These are phyloP conservation scores for Ciona savignyi DNA, from an alignment of 23 tunicate genomes.

Conservation along the genomic window DNA sequence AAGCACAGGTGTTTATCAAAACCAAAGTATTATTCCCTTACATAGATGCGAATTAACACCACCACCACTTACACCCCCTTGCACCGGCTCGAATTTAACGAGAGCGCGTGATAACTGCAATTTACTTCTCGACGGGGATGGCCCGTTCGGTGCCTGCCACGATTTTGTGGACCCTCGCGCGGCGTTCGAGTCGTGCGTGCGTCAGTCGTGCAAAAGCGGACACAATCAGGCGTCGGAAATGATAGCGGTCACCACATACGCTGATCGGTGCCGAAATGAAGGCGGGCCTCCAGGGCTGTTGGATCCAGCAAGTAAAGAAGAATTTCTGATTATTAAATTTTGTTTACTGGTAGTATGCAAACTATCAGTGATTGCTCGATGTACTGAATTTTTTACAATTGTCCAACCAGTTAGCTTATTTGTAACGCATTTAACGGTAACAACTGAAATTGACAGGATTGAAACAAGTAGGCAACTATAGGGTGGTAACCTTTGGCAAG, in stretches of 20 bases:
- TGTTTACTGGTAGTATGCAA: too few species aligned
- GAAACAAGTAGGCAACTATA: too few species aligned
- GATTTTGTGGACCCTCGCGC: constrained; percentile 9
- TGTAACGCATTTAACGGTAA: too few species aligned
- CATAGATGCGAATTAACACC: too few species aligned
- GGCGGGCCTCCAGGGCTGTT: background rate
- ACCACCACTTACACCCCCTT: background rate
- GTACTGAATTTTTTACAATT: too few species aligned
- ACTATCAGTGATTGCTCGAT: too few species aligned
- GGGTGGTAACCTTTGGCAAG: too few species aligned
- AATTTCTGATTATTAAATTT: too few species aligned
- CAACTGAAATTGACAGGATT: too few species aligned
- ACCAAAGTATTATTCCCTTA: too few species aligned
- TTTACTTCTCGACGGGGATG: constrained; percentile 24
- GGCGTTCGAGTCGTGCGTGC: constrained; percentile 34
- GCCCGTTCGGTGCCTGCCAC: constrained; percentile 38
- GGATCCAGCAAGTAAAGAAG: background rate
- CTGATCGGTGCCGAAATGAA: constrained; percentile 29
- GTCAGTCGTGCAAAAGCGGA: constrained; percentile 26
- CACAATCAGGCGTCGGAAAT: constrained; percentile 5
- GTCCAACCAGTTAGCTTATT: too few species aligned
- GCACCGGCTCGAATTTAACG: constrained; percentile 2
- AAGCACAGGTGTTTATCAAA: too few species aligned
- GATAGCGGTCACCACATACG: constrained; percentile 25
- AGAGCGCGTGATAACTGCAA: constrained; percentile 12